A percentile compares a stretch with the other conserved stretches of the same genome.
Evolutionary conservation across 2,797 vertebrate genomes (phyloP).

Genomic region (Capromys pilorides): DNA sequence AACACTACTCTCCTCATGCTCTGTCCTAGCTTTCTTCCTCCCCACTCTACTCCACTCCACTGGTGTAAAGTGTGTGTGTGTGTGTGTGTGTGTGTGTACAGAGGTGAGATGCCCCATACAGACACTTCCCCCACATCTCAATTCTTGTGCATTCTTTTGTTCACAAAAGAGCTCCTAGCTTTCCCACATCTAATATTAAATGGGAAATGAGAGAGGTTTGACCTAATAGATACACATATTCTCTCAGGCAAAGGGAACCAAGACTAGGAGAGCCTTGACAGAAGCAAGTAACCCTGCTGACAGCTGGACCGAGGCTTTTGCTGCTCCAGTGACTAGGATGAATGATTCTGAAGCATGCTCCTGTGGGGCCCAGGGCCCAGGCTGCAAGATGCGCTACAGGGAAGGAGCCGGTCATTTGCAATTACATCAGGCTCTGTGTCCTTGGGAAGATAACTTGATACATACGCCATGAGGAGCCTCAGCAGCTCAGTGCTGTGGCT

Average conservation of each 20-base stretch:
- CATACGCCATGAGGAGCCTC: not conserved
- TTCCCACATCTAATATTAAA: not conserved
- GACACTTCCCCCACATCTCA: not conserved
- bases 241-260: not conserved
- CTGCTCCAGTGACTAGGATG: not conserved
- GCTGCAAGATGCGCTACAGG: not conserved
- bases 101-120: not conserved
- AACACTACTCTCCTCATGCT: not conserved
- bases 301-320: not conserved
- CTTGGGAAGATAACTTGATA: not conserved
- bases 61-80: accelerated
- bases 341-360: not conserved
- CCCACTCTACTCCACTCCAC: not conserved
- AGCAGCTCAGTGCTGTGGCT: not conserved
- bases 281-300: not conserved
- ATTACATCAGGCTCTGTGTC: not conserved
- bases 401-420: not conserved
- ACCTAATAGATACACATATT: not conserved
- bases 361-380: not conserved
- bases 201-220: not conserved
- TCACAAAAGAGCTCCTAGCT: not conserved
- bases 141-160: not conserved
- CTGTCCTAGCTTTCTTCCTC: accelerated
- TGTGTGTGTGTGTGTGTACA: accelerated
- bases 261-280: not conserved